Percentiles rank a stretch among this genome's conserved stretches.
Conservation (phyloP, 2,113 vertebrate species). For the Clarias gariepinus region DNA sequence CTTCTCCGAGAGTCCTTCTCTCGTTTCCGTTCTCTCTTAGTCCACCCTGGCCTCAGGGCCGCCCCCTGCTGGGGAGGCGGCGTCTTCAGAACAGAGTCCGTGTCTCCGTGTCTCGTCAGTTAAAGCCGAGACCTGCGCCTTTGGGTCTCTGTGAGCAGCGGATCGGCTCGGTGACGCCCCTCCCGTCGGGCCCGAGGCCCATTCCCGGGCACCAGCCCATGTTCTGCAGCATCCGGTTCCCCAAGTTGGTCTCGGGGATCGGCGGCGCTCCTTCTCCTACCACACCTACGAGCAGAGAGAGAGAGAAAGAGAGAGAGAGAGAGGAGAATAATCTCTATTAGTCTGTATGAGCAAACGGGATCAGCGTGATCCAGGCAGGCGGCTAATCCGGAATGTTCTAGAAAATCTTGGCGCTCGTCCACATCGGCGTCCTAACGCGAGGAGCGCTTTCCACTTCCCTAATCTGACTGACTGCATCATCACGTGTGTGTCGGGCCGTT, state of each 20-base stretch:
- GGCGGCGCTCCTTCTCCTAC: constrained; percentile 86
- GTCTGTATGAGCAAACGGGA: not conserved
- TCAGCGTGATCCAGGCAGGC: not conserved
- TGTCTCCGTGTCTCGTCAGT: constrained; percentile 67
- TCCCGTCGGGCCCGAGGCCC: constrained; percentile 89
- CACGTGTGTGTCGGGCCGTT: constrained; percentile 56
- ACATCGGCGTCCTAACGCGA: too few relatives aligned
- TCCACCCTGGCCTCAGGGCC: constrained; percentile 18
- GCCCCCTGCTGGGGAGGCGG: constrained; percentile 23
- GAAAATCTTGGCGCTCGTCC: not conserved
- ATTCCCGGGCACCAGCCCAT: constrained; percentile 96
- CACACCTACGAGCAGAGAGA: constrained; percentile 69
- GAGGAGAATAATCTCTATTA: constrained; percentile 60
- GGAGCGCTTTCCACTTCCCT: too few relatives aligned
- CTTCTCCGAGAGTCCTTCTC: not conserved
- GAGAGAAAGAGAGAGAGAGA: constrained; percentile 30
- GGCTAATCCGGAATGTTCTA: not conserved
- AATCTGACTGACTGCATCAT: too few relatives aligned
- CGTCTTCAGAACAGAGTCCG: not conserved
- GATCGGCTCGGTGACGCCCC: constrained; percentile 90
- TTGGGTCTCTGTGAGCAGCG: constrained; percentile 91
- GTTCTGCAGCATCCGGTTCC: constrained; percentile 92
- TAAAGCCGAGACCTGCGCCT: constrained; percentile 91
- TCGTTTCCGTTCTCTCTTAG: not conserved
- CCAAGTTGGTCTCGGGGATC: constrained; percentile 89